These are phyloP conservation scores for Protaetia brevitarsis DNA, from an alignment of 1,140 invertebrate genomes.

Conservation along the genomic window DNA sequence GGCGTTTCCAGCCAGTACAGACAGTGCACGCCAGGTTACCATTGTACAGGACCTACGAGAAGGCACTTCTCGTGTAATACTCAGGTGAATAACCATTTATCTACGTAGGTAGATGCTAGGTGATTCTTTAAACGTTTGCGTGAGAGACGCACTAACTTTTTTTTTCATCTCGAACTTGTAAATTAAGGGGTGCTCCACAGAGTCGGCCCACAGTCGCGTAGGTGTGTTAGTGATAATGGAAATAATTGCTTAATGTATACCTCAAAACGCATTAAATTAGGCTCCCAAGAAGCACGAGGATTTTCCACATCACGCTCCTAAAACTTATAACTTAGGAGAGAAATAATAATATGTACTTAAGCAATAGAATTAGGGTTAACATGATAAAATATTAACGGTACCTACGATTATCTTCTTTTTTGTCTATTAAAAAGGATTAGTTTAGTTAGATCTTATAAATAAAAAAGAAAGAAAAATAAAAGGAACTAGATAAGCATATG, in stretches of 20 bases:
- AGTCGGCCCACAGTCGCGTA: not conserved
- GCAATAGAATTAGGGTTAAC: no score
- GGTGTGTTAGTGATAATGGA: not conserved
- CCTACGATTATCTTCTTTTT: no score
- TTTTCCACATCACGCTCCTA: no score
- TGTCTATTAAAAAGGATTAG: no score
- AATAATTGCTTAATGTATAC: not conserved
- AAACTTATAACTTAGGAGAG: no score
- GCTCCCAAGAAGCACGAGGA: no score
- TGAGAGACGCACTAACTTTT: not conserved
- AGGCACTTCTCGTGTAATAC: conserved; percentile 89
- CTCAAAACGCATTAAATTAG: no score
- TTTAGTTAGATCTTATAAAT: no score
- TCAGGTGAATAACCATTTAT: conserved; percentile 58
- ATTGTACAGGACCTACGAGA: conserved; percentile 71
- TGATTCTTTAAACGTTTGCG: not conserved
- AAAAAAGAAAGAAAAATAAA: no score
- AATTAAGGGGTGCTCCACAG: not conserved
- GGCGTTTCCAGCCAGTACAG: conserved; percentile 76
- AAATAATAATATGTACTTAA: no score
- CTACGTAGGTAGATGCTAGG: not conserved
- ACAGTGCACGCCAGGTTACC: conserved; percentile 63
- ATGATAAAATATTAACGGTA: no score
- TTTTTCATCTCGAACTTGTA: not conserved
- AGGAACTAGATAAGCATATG: no score